These are phyloP conservation scores for Sebastes hubbsi DNA, from an alignment of 2,797 vertebrate genomes.

Conservation along the genomic window DNA sequence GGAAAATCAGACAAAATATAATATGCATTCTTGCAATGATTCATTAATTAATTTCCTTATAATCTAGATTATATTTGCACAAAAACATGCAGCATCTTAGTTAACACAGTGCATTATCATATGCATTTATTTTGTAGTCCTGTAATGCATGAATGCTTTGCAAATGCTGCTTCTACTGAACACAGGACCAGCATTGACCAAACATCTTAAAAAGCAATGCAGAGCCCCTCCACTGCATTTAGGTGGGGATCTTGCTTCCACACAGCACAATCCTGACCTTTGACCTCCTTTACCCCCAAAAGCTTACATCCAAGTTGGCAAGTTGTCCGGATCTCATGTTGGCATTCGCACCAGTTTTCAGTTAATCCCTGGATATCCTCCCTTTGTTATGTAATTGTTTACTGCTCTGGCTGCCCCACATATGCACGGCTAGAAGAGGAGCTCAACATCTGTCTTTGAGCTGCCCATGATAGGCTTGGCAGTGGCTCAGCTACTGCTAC, in stretches of 20 bases:
- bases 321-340: slow-evolving; percentile 1
- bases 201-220: background rate
- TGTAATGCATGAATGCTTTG: background rate
- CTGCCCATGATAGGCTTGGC: background rate
- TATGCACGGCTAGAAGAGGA: slow-evolving; percentile 19
- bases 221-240: background rate
- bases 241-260: background rate
- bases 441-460: slow-evolving; percentile 50
- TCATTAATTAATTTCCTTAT: background rate
- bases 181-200: background rate
- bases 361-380: slow-evolving; percentile 65
- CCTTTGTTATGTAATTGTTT: slow-evolving; percentile 71
- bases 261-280: background rate
- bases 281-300: background rate
- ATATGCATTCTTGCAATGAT: background rate
- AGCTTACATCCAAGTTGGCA: slow-evolving; percentile 19
- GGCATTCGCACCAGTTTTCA: slow-evolving; percentile 31
- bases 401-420: slow-evolving; percentile 36
- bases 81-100: background rate
- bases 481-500: background rate
- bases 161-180: background rate
- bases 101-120: background rate
- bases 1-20: background rate
- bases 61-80: background rate
- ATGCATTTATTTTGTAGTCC: background rate